Base-by-base conservation (phyloP, 2,113 vertebrate species). In the Catagonus wagneri region DNA sequence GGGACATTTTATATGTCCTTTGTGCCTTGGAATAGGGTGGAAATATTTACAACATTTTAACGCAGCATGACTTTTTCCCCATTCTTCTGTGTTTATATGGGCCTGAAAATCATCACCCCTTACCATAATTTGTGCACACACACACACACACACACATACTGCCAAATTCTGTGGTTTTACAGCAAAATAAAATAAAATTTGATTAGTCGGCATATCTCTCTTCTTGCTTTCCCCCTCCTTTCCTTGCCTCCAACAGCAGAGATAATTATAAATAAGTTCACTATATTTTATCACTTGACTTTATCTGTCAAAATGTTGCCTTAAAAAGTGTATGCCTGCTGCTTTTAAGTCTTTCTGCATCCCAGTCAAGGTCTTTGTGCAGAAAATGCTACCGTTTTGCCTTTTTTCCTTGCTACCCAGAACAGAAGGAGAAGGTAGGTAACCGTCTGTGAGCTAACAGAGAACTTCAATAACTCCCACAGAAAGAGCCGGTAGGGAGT, bases 281-380 rank as follows among this genome's bases (percentile, higher is more conserved):
- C 88, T 75, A 0, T 60, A 34, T 54, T 89, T 79, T 68, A 69
- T 96, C 79, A 85, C 56, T 94, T 94, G 68, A 91, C 58, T 95
- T 89, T 89, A 65, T 72, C 93, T 96, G 95, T 96, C 91, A 91
- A 96, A 96, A 94, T 95, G 96, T 95, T 96, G 88, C 91, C 96
- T 97, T 88, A 23, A 75, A 91, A 87, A 36, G 6, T 7, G 27
- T 5, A 17, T 16, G 52, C 91, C 74, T 68, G 75, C 78, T 97
- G 87, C 56, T 91, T 85, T 66, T 15, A 89, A 86, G 89, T 80
- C 91, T 83, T 20, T 93, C 89, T 81, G 75, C 56, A 20, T 95
- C 78, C 66, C 69, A 68, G 78, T 12, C 20, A 66, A 89, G 65
- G 60, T 13, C 83, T 97, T 78, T 80, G 81, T 86, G 44, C 65